phyloP scores from a whole-genome alignment of 92 coral and sea anemone species.

The Hydrozoanthus gracilis region DNA sequence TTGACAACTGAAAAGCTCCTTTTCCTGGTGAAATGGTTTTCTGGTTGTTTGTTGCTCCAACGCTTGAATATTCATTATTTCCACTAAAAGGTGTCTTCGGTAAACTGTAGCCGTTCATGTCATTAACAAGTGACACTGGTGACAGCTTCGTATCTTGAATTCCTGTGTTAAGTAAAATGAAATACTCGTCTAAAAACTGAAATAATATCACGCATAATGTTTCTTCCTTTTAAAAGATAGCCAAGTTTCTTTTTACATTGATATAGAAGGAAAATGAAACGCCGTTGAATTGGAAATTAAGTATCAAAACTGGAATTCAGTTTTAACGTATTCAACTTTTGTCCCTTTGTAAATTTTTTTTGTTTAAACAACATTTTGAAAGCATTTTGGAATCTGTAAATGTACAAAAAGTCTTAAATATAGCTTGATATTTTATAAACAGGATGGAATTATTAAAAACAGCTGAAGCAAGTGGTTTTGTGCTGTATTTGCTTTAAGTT shows the following conservation, averaged over 20 bases:
- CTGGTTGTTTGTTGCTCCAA: background rate
- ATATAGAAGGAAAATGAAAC: no score
- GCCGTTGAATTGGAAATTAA: no score
- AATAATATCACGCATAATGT: background rate
- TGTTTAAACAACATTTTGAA: background rate
- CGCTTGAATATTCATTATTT: background rate
- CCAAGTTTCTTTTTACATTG: no score
- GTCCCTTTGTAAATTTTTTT: background rate
- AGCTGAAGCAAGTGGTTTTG: background rate
- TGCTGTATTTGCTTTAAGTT: background rate
- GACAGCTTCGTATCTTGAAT: constrained; percentile 3
- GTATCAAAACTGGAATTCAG: no score
- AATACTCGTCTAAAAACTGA: constrained; percentile 18
- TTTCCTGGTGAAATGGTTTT: background rate
- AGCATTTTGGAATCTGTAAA: background rate
- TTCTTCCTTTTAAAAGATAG: background rate
- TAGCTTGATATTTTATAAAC: background rate
- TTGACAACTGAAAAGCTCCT: background rate
- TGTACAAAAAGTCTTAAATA: background rate
- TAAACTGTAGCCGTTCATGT: background rate
- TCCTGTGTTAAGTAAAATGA: constrained; percentile 30
- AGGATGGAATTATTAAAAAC: background rate
- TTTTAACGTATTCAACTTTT: no score
- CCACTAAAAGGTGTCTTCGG: constrained; percentile 7
- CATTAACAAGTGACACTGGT: background rate